phyloP scores from a whole-genome alignment of 2,888 invertebrate genomes.

The Hemicrepidius hirtus region DNA sequence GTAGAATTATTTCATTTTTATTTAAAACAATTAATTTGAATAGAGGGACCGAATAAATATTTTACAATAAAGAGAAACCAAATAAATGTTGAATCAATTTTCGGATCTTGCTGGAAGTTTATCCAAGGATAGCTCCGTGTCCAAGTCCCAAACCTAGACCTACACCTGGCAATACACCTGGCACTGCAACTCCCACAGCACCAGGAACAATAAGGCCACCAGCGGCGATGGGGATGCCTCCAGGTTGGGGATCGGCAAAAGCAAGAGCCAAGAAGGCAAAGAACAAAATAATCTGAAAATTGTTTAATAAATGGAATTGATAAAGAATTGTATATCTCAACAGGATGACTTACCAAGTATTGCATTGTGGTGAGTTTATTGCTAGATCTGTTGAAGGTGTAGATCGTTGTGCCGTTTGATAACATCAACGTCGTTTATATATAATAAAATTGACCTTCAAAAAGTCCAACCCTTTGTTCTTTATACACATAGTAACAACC shows the following conservation, averaged over 20 bases:
- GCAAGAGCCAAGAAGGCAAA: slow-evolving; percentile 22
- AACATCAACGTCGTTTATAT: background rate
- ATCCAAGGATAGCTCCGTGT: slow-evolving; percentile 21
- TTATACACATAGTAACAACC: background rate
- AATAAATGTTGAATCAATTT: background rate
- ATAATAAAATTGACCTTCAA: slow-evolving; percentile 13
- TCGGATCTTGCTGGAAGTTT: background rate
- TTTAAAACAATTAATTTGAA: too few relatives aligned
- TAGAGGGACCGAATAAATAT: too few relatives aligned
- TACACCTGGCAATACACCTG: too few relatives aligned
- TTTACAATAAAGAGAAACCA: background rate
- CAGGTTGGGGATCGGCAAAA: background rate
- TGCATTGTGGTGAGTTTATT: slow-evolving; percentile 15
- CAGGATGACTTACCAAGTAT: slow-evolving; percentile 18
- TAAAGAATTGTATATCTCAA: too few relatives aligned
- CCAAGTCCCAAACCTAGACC: slow-evolving; percentile 7
- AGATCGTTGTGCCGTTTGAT: slow-evolving; percentile 5
- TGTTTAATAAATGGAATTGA: too few relatives aligned
- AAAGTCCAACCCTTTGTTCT: background rate
- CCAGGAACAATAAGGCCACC: background rate
- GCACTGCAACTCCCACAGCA: slow-evolving; percentile 1
- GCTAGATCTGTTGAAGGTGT: slow-evolving; percentile 6
- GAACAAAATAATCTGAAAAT: slow-evolving; percentile 15
- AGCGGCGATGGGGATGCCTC: background rate
- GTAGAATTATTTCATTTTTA: too few relatives aligned